phyloP scores from a whole-genome alignment of 2,888 invertebrate species.

The Ormyrus labotus region DNA sequence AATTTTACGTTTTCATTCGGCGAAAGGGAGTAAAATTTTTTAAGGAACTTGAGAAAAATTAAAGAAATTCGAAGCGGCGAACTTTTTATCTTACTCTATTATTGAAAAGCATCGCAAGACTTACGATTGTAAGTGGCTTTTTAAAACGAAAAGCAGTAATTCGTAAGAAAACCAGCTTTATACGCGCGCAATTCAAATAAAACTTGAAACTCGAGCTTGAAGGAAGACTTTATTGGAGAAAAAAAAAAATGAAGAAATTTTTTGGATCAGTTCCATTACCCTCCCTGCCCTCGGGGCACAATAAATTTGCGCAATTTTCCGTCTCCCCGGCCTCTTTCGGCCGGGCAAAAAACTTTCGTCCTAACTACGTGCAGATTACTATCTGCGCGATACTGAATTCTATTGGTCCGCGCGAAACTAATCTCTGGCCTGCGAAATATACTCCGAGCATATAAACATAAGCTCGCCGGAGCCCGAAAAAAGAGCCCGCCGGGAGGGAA shows the following conservation, averaged over 20 bases:
- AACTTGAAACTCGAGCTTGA: neutral
- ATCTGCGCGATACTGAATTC: neutral
- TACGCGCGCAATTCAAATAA: neutral
- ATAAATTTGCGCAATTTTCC: conserved; percentile 1
- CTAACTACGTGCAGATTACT: neutral
- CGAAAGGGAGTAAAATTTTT: no score
- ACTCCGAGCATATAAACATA: no score
- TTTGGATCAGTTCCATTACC: no score
- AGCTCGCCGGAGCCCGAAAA: neutral
- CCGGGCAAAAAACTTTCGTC: neutral
- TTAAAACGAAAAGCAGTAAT: no score
- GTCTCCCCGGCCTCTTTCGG: neutral
- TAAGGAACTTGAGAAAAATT: no score
- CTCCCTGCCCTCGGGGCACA: neutral
- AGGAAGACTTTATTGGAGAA: neutral
- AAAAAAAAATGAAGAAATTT: no score
- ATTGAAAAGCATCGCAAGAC: no score
- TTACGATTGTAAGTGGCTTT: no score
- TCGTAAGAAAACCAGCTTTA: no score
- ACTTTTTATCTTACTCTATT: no score
- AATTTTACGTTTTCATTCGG: no score
- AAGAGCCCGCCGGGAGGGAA: neutral
- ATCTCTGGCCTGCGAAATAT: neutral
- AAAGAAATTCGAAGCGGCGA: no score
- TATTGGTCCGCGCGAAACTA: neutral